These are phyloP conservation scores for Pimpla rufipes DNA, from an alignment of 2,888 invertebrate species.

Conservation along the genomic window DNA sequence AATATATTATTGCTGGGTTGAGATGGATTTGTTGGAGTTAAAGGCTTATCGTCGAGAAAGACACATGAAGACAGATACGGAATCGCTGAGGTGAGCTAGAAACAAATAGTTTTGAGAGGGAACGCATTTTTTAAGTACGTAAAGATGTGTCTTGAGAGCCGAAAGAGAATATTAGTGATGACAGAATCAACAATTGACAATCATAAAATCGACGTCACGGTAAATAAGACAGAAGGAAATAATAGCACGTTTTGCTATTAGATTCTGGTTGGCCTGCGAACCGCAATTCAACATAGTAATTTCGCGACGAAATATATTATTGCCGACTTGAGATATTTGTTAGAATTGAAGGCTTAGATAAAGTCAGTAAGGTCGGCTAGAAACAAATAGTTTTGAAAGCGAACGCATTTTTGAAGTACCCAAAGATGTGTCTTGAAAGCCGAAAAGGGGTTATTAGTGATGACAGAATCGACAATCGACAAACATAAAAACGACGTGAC, in stretches of 20 bases:
- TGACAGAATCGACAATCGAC: constrained; percentile 34
- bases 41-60: neutral
- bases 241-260: constrained; percentile 54
- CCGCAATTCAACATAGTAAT: too few relatives aligned
- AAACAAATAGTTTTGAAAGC: too few relatives aligned
- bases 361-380: too few relatives aligned
- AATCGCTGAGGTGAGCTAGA: neutral
- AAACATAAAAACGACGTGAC: constrained; percentile 50
- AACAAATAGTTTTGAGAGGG: neutral
- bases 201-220: constrained; percentile 48
- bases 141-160: too few relatives aligned
- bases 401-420: too few relatives aligned
- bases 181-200: constrained; percentile 43
- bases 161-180: too few relatives aligned
- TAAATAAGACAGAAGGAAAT: constrained; percentile 44
- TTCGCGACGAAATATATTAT: too few relatives aligned
- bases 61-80: neutral
- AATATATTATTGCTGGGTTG: neutral
- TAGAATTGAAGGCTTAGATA: too few relatives aligned
- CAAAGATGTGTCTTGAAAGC: too few relatives aligned
- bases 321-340: too few relatives aligned
- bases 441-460: too few relatives aligned
- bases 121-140: too few relatives aligned
- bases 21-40: constrained; percentile 3
- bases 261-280: constrained; percentile 51